A percentile compares a stretch with the other conserved stretches of the same genome.
These are phyloP conservation scores for Sternotherus odoratus DNA, from an alignment of 2,797 vertebrate genomes.

Conservation along the genomic window DNA sequence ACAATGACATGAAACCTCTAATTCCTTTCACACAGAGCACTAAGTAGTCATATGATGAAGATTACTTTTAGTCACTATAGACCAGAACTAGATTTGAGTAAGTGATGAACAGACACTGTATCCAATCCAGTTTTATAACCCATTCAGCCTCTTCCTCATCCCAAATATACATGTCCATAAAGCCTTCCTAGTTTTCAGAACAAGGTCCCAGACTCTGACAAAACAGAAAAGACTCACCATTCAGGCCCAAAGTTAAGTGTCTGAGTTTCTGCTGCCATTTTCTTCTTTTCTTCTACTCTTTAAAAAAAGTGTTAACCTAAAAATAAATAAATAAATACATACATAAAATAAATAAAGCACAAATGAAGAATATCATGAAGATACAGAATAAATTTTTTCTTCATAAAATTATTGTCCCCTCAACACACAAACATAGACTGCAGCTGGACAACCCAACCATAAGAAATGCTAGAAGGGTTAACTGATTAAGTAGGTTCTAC, in stretches of 20 bases:
- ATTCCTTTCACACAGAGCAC: neutral
- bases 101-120: accelerated
- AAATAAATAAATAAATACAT: constrained; percentile 48
- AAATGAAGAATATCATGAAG: constrained; percentile 30
- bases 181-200: neutral
- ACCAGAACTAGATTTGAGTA: neutral
- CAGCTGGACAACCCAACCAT: neutral
- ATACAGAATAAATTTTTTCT: neutral
- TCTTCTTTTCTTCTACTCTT: constrained; percentile 76
- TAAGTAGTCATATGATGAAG: neutral
- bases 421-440: neutral
- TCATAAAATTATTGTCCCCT: neutral
- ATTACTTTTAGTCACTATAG: neutral
- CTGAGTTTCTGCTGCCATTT: constrained; percentile 98
- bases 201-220: neutral
- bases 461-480: neutral
- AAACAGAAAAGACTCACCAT: constrained; percentile 87
- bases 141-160: neutral
- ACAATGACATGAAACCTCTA: neutral
- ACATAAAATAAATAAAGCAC: constrained; percentile 38
- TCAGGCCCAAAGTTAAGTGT: constrained; percentile 99
- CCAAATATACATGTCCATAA: neutral
- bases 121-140: neutral
- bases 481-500: accelerated
- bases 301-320: constrained; percentile 79